Conservation (phyloP, 1,140 invertebrate genomes). For the Cepaea nemoralis region DNA sequence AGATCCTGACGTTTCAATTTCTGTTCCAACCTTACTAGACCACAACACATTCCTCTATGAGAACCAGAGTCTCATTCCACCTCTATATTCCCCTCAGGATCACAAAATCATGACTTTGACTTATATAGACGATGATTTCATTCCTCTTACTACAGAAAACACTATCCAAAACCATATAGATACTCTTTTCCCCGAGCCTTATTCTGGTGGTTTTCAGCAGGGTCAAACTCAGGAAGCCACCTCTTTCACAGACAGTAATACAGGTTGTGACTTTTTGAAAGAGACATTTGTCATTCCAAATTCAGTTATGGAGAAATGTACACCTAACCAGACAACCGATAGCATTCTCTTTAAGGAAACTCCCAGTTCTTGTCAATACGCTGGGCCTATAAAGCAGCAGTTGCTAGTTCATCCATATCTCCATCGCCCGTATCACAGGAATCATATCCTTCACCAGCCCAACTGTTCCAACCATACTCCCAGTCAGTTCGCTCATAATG, state of each 20-base stretch:
- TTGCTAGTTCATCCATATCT: neutral
- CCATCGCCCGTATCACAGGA: neutral
- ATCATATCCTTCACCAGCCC: neutral
- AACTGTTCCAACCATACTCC: neutral
- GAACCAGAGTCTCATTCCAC: neutral
- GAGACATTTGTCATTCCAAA: neutral
- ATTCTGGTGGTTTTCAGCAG: neutral
- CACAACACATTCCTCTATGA: neutral
- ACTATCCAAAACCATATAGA: neutral
- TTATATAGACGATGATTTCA: neutral
- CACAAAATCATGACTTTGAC: neutral
- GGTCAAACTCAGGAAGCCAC: neutral
- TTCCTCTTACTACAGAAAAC: neutral
- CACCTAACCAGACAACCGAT: neutral
- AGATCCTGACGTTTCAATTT: neutral
- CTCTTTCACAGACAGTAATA: neutral
- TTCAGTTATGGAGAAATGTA: neutral
- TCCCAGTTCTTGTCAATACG: neutral
- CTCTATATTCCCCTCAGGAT: constrained; percentile 9
- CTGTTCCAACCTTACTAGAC: neutral
- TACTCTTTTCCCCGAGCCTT: neutral
- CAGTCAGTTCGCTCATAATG: neutral
- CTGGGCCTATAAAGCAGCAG: neutral
- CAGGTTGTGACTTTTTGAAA: neutral
- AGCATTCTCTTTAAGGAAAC: neutral